A percentile compares a stretch with the other conserved stretches of the same genome.
Evolutionary conservation across 2,113 vertebrate species (phyloP).

Genomic region (Arizona elegans): DNA sequence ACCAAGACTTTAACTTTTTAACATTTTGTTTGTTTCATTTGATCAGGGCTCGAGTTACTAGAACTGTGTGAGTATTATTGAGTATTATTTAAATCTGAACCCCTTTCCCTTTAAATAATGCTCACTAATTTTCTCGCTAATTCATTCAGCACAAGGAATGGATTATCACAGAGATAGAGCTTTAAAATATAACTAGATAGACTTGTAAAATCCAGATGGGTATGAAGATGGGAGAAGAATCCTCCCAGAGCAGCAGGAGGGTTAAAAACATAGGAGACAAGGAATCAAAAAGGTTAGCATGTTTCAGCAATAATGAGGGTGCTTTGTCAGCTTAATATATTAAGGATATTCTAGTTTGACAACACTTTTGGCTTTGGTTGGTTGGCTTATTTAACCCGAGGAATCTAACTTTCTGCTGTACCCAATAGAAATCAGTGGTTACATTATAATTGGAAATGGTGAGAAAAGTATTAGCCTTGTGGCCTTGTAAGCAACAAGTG

Average conservation of each 20-base stretch:
- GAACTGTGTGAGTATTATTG: too few relatives aligned
- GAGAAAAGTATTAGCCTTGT: conserved; percentile 25
- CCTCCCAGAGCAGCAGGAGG: not conserved
- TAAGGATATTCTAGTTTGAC: not conserved
- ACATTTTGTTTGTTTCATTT: too few relatives aligned
- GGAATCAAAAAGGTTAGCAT: conserved; percentile 23
- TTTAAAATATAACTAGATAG: conserved; percentile 11
- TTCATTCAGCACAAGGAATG: not conserved
- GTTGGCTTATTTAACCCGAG: conserved; percentile 49
- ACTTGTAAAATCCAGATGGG: not conserved
- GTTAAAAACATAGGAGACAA: conserved; percentile 7
- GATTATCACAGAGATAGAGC: not conserved
- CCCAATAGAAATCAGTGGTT: conserved; percentile 46
- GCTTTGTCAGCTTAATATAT: conserved; percentile 19
- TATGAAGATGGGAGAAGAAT: conserved; percentile 17
- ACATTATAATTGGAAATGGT: conserved; percentile 44
- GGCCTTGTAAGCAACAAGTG: conserved; percentile 37
- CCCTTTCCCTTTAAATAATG: not conserved
- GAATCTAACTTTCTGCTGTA: conserved; percentile 38
- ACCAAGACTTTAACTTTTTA: too few relatives aligned
- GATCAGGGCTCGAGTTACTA: too few relatives aligned
- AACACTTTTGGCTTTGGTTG: conserved; percentile 35
- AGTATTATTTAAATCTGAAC: too few relatives aligned
- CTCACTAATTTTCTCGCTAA: not conserved
- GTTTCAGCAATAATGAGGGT: conserved; percentile 32